A percentile compares a stretch with the other conserved stretches of the same genome.
phyloP scores from a whole-genome alignment of 2,113 vertebrate genomes.

The Capreolus pygargus region DNA sequence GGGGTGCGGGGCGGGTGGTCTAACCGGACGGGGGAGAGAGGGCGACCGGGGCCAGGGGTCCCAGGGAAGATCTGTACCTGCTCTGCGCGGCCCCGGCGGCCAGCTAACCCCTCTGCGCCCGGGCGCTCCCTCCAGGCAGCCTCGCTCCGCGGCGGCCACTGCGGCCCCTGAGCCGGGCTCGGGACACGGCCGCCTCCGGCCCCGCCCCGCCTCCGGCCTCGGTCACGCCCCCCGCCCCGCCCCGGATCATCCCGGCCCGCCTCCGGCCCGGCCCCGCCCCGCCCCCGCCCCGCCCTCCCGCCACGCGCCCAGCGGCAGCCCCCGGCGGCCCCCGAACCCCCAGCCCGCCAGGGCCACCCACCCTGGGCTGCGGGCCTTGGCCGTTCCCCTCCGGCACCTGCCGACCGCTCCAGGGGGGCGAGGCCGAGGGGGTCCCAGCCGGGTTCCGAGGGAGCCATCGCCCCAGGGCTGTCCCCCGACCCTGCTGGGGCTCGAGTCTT shows the following conservation, averaged over 20 bases:
- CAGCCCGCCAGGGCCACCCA: not conserved
- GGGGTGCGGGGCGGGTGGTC: not conserved
- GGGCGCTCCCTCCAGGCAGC: not conserved
- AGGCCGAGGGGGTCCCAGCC: not conserved
- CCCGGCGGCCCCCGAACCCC: not conserved
- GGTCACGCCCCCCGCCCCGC: too few species aligned
- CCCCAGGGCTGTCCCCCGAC: not conserved
- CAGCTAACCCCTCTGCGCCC: slow-evolving; percentile 24
- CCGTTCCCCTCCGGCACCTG: not conserved
- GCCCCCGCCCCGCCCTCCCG: not conserved
- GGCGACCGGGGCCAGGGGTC: not conserved
- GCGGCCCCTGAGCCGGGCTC: slow-evolving; percentile 3
- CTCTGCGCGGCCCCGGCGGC: slow-evolving; percentile 51
- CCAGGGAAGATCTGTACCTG: slow-evolving; percentile 58
- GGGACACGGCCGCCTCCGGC: not conserved
- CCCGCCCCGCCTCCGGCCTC: not conserved
- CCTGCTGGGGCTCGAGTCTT: not conserved
- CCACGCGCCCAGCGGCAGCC: not conserved
- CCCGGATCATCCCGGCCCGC: not conserved
- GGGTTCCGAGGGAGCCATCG: not conserved
- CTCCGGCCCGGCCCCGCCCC: not conserved
- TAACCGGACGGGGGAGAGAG: not conserved
- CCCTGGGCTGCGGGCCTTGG: not conserved
- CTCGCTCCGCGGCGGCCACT: slow-evolving; percentile 26
- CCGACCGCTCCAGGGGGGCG: too few species aligned